A percentile compares a stretch with the other conserved stretches of the same genome.
These are phyloP conservation scores for Nixonia krombeini DNA, from an alignment of 1,140 invertebrate genomes.

Conservation along the genomic window DNA sequence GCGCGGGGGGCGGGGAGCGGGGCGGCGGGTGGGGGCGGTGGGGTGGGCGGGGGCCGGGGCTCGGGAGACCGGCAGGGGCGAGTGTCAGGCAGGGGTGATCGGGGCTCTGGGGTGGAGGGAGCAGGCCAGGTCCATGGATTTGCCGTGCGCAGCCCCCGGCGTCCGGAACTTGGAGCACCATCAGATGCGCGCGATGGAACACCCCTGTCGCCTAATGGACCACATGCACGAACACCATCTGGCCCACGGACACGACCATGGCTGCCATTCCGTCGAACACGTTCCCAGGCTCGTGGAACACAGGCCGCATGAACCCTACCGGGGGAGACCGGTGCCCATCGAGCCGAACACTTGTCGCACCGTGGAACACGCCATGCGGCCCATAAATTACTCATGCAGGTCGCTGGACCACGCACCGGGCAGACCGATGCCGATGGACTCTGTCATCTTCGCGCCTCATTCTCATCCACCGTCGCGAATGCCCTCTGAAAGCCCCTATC, in stretches of 20 bases:
- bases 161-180: constrained; percentile 50
- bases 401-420: constrained; percentile 63
- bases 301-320: constrained; percentile 52
- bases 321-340: constrained; percentile 36
- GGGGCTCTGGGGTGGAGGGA: constrained; percentile 52
- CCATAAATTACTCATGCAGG: constrained; percentile 66
- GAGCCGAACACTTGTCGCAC: constrained; percentile 42
- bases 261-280: constrained; percentile 64
- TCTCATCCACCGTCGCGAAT: constrained; percentile 58
- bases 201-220: constrained; percentile 65
- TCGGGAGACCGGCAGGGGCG: constrained; percentile 6
- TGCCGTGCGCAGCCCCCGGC: constrained; percentile 25
- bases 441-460: constrained; percentile 65
- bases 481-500: constrained; percentile 59
- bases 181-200: constrained; percentile 57
- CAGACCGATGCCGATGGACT: constrained; percentile 63
- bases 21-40: neutral
- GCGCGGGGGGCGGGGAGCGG: constrained; percentile 2
- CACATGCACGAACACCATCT: constrained; percentile 63
- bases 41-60: neutral
- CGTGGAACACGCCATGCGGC: constrained; percentile 49
- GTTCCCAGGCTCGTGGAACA: constrained; percentile 60
- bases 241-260: constrained; percentile 57
- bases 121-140: constrained; percentile 28
- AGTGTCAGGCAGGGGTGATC: constrained; percentile 58